Evolutionary conservation across 2,113 vertebrate genomes (phyloP).

Genomic region (Mionectes macconnelli): DNA sequence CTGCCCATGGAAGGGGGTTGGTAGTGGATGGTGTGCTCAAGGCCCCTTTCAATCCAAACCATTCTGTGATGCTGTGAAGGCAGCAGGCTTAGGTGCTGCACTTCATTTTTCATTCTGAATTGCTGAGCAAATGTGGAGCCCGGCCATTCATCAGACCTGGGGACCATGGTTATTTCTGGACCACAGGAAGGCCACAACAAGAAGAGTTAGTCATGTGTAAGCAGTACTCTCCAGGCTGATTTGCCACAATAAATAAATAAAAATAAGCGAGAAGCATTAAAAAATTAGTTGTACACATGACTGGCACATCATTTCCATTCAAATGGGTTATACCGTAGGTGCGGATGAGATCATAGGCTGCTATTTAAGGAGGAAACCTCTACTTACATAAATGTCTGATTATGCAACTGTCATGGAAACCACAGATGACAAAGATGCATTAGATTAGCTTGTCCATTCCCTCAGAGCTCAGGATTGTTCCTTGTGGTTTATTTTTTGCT

Average conservation of each 20-base stretch:
- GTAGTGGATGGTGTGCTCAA: not conserved
- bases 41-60: not conserved
- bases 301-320: constrained; percentile 29
- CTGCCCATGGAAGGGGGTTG: not conserved
- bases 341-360: constrained; percentile 51
- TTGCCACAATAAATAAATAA: not conserved
- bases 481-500: constrained; percentile 17
- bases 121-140: not conserved
- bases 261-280: not conserved
- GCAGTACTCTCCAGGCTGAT: not conserved
- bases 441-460: constrained; percentile 33
- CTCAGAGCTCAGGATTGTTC: not conserved
- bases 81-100: not conserved
- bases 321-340: constrained; percentile 36
- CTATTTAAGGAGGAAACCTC: constrained; percentile 67
- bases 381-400: constrained; percentile 62
- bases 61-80: not conserved
- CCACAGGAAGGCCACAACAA: not conserved
- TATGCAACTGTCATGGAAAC: constrained; percentile 69
- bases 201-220: not conserved
- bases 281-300: constrained; percentile 20
- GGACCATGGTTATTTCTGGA: not conserved
- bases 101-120: not conserved
- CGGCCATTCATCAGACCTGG: rapidly evolving
- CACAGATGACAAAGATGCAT: constrained; percentile 45